Percentiles rank a stretch among this genome's conserved stretches.
Conservation (phyloP, 2,797 vertebrate genomes). For the Acrossocheilus wenchowensis region DNA sequence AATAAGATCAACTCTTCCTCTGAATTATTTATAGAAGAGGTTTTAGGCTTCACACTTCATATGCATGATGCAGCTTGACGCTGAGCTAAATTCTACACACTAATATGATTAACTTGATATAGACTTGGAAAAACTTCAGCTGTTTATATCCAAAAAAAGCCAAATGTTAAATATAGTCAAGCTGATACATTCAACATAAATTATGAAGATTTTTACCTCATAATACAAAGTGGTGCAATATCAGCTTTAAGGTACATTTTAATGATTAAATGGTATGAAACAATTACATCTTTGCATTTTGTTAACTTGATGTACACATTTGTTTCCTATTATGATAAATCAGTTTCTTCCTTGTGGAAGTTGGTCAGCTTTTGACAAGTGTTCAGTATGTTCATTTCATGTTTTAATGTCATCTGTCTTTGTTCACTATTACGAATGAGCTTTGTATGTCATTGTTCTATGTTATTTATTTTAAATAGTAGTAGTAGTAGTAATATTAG, state of each 20-base stretch:
- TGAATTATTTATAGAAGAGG: conserved; percentile 25
- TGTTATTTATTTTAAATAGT: background rate
- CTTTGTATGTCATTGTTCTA: conserved; percentile 16
- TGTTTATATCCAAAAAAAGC: background rate
- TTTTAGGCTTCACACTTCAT: conserved; percentile 17
- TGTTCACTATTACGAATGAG: conserved; percentile 4
- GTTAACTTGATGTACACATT: background rate
- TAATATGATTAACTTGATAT: conserved; percentile 34
- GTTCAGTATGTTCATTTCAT: conserved; percentile 45
- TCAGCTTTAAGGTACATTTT: background rate
- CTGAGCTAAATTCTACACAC: conserved; percentile 22
- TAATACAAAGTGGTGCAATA: background rate
- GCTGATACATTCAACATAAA: background rate
- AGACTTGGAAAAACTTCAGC: background rate
- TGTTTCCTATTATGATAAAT: conserved; percentile 26
- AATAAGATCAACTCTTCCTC: background rate
- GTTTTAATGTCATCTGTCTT: conserved; percentile 39
- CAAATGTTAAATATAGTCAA: background rate
- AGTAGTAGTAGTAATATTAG: background rate
- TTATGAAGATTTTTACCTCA: background rate
- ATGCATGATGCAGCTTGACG: conserved; percentile 25
- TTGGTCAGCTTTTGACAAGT: background rate
- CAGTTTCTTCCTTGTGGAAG: background rate
- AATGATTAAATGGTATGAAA: background rate
- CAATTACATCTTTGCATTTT: conserved; percentile 21